Percentiles rank a stretch among this genome's conserved stretches.
Conservation (phyloP, 64 coral and sea anemone species). For the Orbicella faveolata region DNA sequence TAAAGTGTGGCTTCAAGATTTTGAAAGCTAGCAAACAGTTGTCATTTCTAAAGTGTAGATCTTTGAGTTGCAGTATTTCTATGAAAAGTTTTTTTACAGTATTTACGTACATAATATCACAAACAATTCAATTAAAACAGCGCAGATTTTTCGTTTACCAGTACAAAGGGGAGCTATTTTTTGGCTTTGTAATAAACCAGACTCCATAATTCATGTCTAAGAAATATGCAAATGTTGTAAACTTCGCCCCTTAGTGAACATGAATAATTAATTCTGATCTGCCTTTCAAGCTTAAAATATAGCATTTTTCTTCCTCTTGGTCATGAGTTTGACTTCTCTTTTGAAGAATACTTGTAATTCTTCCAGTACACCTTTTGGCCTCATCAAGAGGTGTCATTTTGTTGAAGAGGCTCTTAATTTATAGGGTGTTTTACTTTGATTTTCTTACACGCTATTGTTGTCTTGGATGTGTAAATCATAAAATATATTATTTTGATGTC, state of each 20-base stretch:
- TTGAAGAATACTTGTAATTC: not conserved
- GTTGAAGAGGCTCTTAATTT: not conserved
- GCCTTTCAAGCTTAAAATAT: not conserved
- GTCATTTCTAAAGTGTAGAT: too few relatives aligned
- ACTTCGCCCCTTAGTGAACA: conserved; percentile 6
- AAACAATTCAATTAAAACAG: not conserved
- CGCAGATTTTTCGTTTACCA: not conserved
- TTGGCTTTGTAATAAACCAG: conserved; percentile 15
- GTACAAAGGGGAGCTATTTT: not conserved
- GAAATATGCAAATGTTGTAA: conserved; percentile 57
- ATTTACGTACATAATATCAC: not conserved
- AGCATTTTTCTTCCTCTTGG: not conserved
- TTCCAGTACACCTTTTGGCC: not conserved
- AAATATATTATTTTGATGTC: not conserved
- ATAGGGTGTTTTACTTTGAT: not conserved
- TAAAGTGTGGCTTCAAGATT: not conserved
- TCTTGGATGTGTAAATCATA: not conserved
- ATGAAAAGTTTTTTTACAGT: not conserved
- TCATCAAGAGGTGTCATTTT: not conserved
- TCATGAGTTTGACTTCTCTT: not conserved
- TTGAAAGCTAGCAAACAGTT: too few relatives aligned
- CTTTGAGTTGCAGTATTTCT: too few relatives aligned
- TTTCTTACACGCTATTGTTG: not conserved
- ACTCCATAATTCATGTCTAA: conserved; percentile 45
- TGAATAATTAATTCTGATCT: conserved; percentile 58